phyloP scores from a whole-genome alignment of 1,140 invertebrate genomes.

The Maconellicoccus hirsutus region DNA sequence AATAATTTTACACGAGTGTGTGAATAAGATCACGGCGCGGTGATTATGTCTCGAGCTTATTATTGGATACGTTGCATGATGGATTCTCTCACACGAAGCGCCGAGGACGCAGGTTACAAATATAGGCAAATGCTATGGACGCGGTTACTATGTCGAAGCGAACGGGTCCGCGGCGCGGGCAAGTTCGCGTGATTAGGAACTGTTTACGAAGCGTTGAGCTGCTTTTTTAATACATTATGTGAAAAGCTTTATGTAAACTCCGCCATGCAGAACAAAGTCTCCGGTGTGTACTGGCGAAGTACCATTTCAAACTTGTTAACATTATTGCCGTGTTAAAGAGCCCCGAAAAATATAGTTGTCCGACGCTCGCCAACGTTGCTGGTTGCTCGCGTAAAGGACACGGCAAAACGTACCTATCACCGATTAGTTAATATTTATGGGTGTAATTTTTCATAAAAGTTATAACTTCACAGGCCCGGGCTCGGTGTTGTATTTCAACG shows the following conservation, averaged over 20 bases:
- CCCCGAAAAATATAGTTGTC: too few species aligned
- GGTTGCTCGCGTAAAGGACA: neutral
- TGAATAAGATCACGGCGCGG: too few species aligned
- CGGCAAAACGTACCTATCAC: neutral
- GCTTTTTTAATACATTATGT: neutral
- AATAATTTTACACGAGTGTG: too few species aligned
- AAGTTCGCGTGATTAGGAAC: constrained; percentile 1
- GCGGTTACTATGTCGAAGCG: too few species aligned
- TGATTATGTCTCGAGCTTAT: too few species aligned
- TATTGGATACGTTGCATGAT: too few species aligned
- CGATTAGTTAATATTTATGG: neutral
- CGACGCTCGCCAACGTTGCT: too few species aligned
- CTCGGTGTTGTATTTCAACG: neutral
- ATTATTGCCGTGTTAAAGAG: neutral
- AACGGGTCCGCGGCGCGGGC: neutral
- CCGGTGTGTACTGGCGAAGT: neutral
- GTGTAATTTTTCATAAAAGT: neutral
- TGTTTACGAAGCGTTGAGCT: neutral
- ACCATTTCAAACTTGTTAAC: neutral
- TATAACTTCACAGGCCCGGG: neutral
- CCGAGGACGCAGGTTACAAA: too few species aligned
- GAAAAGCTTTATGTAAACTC: neutral
- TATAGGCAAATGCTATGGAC: too few species aligned
- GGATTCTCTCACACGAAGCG: too few species aligned
- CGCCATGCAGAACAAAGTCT: constrained; percentile 7